These are phyloP conservation scores for Odocoileus hemionus DNA, from an alignment of 2,113 vertebrate species.

Conservation along the genomic window DNA sequence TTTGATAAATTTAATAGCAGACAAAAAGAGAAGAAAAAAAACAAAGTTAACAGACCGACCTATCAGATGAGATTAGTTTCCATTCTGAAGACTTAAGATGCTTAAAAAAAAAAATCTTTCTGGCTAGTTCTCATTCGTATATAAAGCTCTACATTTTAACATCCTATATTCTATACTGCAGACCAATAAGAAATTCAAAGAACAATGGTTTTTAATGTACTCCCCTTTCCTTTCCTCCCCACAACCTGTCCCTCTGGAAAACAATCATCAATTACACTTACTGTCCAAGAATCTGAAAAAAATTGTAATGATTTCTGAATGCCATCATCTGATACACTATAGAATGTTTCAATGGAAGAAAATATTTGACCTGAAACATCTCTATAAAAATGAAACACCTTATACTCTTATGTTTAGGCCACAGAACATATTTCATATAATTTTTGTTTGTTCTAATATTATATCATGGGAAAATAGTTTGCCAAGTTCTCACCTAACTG, in stretches of 20 bases:
- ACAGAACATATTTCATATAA: neutral
- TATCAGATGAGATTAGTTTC: neutral
- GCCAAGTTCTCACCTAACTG: neutral
- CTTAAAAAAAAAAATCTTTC: neutral
- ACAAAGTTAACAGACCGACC: neutral
- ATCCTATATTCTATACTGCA: neutral
- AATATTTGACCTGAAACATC: neutral
- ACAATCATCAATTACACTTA: neutral
- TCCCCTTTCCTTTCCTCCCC: neutral
- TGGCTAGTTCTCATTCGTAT: neutral
- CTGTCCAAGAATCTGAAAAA: neutral
- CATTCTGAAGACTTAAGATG: slow-evolving; percentile 9
- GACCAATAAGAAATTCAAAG: slow-evolving; percentile 27
- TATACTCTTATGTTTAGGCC: neutral
- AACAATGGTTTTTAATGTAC: neutral
- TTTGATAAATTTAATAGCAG: neutral
- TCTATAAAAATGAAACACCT: neutral
- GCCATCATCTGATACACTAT: neutral
- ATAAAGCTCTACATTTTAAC: neutral
- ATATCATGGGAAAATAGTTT: neutral
- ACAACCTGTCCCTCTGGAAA: neutral
- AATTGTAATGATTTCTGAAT: neutral
- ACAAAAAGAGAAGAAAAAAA: neutral
- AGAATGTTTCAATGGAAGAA: neutral
- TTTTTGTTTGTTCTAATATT: neutral